phyloP scores from a whole-genome alignment of 2,888 invertebrate species.

The Phania funesta region DNA sequence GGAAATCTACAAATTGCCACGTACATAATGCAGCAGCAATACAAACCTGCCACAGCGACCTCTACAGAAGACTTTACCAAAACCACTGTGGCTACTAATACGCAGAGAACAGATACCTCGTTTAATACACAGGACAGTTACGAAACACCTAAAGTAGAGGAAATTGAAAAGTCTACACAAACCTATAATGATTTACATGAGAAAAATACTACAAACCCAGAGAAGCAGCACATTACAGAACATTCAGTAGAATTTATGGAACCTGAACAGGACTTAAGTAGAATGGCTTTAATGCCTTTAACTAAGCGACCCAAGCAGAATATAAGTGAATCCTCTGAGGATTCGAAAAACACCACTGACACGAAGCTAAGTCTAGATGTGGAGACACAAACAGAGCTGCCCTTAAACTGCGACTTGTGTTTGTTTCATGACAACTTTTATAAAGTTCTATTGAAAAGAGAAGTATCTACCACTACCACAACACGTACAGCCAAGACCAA shows the following conservation, averaged over 20 bases:
- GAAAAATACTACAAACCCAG: background rate
- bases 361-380: slow-evolving; percentile 71
- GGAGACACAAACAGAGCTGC: slow-evolving; percentile 79
- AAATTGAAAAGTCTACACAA: slow-evolving; percentile 32
- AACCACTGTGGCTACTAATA: slow-evolving; percentile 73
- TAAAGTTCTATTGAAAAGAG: slow-evolving; percentile 78
- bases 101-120: slow-evolving; percentile 76
- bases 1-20: slow-evolving; percentile 80
- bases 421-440: slow-evolving; percentile 80
- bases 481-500: slow-evolving; percentile 78
- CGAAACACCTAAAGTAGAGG: slow-evolving; percentile 58
- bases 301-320: background rate
- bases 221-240: slow-evolving; percentile 43
- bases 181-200: background rate
- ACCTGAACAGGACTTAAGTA: slow-evolving; percentile 60
- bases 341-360: background rate
- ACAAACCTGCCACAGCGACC: slow-evolving; percentile 71
- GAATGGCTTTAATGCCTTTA: slow-evolving; percentile 73
- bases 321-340: slow-evolving; percentile 59
- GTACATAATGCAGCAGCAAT: slow-evolving; percentile 77
- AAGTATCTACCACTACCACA: slow-evolving; percentile 80
- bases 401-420: slow-evolving; percentile 78
- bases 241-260: slow-evolving; percentile 67
- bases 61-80: slow-evolving; percentile 71
- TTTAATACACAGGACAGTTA: slow-evolving; percentile 75